Evolutionary conservation across 2,113 vertebrate genomes (phyloP), one percentile per base, ranked within the genome.

Genomic region (Odobenus rosmarus): DNA sequence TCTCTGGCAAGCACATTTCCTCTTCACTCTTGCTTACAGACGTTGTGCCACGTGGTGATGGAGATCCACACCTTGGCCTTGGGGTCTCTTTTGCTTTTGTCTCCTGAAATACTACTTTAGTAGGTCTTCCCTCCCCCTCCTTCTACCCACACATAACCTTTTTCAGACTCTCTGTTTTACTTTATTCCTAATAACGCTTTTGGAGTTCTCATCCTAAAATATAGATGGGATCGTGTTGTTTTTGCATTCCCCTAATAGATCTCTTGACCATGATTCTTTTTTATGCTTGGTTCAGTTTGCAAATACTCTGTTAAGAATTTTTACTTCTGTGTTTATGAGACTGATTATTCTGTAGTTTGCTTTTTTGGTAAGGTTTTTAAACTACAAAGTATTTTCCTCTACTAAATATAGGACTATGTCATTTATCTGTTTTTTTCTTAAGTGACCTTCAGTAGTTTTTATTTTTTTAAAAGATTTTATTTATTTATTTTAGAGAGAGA

Each of bases 251-350:
- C n/a, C 12, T 88, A 36, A 26, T 81, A 67, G 21, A 81, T 18
- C 19, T 21, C n/a, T 81, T 95, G 33, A 95, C 36, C 57, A 16
- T 89, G 49, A 64, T 67, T 93, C 18, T 92, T 96, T 87, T 67
- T 80, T 83, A 14, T 79, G 33, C 28, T 87, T 90, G 13, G 11
- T 67, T 88, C 49, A 31, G 0, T 67, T 91, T 39, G 33, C 3
- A 53, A 1, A 74, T 74, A 16, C 55, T 46, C 19, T 77, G 28
- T 42, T 71, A 79, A 85, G 18, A 24, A 80, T 67, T 95, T 96
- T 79, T 80, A 53, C 61, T 46, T 83, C 5, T 49, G 26, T 62
- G 4, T 89, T 89, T 93, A 72, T 80, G 88, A 94, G 31, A 88
- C 26, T 16, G 31, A 0, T 59, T 74, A 11, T 26, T 76, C 33